phyloP scores from a whole-genome alignment of 2,797 vertebrate species.

The Pitangus sulphuratus region DNA sequence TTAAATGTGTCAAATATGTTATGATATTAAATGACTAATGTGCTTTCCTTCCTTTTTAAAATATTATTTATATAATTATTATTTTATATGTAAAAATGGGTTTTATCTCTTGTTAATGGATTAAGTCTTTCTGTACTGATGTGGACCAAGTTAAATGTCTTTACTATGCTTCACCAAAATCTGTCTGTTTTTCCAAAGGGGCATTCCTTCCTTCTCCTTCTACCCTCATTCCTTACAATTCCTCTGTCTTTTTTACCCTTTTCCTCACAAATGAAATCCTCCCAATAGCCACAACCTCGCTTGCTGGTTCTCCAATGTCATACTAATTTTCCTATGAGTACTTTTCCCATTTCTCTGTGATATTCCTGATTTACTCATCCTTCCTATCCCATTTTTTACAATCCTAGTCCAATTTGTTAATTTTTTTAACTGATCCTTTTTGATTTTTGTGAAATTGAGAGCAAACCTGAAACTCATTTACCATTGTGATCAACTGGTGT shows the following conservation, averaged over 20 bases:
- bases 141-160: conserved; percentile 27
- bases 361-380: conserved; percentile 61
- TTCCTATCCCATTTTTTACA: conserved; percentile 56
- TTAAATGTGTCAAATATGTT: not conserved
- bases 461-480: conserved; percentile 81
- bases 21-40: not conserved
- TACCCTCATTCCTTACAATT: conserved; percentile 83
- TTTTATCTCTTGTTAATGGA: conserved; percentile 30
- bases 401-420: conserved; percentile 44
- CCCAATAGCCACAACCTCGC: conserved; percentile 64
- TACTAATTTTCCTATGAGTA: conserved; percentile 81
- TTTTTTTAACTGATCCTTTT: conserved; percentile 34
- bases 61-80: not conserved
- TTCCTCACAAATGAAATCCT: conserved; percentile 74
- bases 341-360: conserved; percentile 59
- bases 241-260: conserved; percentile 77
- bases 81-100: not conserved
- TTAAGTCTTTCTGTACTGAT: conserved; percentile 31
- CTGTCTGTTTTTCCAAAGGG: conserved; percentile 72
- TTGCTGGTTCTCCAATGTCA: conserved; percentile 73
- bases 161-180: conserved; percentile 29
- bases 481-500: conserved; percentile 73
- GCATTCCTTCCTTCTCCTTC: conserved; percentile 89
- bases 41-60: conserved; percentile 39
- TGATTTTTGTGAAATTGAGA: conserved; percentile 68